Percentiles rank a stretch among this genome's conserved stretches.
Conservation (phyloP, 2,888 invertebrate genomes). For the Synanthedon formicaeformis region DNA sequence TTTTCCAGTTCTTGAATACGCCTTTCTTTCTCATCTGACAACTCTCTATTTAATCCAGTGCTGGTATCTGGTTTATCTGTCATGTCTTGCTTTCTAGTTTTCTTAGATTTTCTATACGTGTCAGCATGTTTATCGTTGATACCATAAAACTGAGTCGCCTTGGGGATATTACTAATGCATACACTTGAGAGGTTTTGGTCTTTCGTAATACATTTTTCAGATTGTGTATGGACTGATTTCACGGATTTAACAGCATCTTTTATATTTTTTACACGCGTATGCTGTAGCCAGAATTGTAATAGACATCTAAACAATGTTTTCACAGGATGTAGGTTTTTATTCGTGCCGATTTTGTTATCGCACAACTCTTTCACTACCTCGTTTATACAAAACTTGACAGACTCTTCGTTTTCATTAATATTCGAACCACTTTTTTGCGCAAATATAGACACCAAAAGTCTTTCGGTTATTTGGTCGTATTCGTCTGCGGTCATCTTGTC, state of each 20-base stretch:
- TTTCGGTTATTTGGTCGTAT: slow-evolving; percentile 37
- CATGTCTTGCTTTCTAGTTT: neutral
- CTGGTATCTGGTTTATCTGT: neutral
- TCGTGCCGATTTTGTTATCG: slow-evolving; percentile 19
- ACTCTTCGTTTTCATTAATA: slow-evolving; percentile 1
- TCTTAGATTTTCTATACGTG: neutral
- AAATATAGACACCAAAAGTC: slow-evolving; percentile 33
- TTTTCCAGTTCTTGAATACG: slow-evolving; percentile 46
- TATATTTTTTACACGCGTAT: slow-evolving; percentile 22
- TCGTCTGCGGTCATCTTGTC: slow-evolving; percentile 24
- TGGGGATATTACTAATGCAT: slow-evolving; percentile 18
- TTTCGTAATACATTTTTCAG: slow-evolving; percentile 30
- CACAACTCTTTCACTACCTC: slow-evolving; percentile 41
- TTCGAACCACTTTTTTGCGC: slow-evolving; percentile 15
- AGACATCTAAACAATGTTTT: slow-evolving; percentile 42
- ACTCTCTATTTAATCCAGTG: neutral
- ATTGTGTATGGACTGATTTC: slow-evolving; percentile 31
- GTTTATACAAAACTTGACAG: slow-evolving; percentile 28
- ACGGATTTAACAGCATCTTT: slow-evolving; percentile 23
- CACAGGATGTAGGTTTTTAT: slow-evolving; percentile 29
- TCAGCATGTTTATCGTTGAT: slow-evolving; percentile 8
- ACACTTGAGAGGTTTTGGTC: slow-evolving; percentile 37
- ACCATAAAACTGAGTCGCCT: slow-evolving; percentile 35
- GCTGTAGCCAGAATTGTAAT: slow-evolving; percentile 47
- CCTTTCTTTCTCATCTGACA: slow-evolving; percentile 30